Base-by-base conservation (phyloP, 2,888 invertebrate genomes). In the Lampropteryx suffumata region DNA sequence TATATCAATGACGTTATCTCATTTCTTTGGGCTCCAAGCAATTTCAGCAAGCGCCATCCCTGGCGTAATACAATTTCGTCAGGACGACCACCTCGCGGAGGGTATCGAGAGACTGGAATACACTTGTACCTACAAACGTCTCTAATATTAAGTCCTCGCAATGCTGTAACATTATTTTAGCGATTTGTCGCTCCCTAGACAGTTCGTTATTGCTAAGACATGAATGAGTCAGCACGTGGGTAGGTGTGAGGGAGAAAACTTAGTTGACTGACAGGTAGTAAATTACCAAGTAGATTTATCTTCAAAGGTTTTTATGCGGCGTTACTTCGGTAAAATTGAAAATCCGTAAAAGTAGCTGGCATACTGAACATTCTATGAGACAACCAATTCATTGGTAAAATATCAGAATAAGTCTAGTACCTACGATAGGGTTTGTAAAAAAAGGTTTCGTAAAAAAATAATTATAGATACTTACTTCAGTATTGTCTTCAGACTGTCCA, bases 31-130 rank as follows among this genome's bases (percentile, higher is more conserved):
- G 65, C 65, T 71, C 64, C 63, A 67, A 73, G 70, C 77, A 78
- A 82, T 82, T 83, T 79, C 59, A 69, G 63, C 65, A 61, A 64
- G 65, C 66, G 63, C 69, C 64, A 70, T 73, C 69, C 65, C 64
- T 59, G 66, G 59, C 60, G 71, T 79, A 81, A 80, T 78, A 74
- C 71, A 79, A 82, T 81, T 79, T 74, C 60, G 61, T 60, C 55
- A 68, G 67, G 72, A 63, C 63, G 62, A 67, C 64, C 24, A 24
- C 70, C 71, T 71, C 62, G 64, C 58, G 62, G 67, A 67, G 72
- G 65, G 68, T 67, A 61, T 50, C 67, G 57, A 71, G 69, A 67
- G 72, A 73, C 68, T 37, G 27, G n/a, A 13, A 26, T 53, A 59
- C 52, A 30, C 46, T 52, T 50, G 48, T 40, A 43, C 17, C 2